Percentiles rank a stretch among this genome's conserved stretches.
Conservation (phyloP, 2,888 invertebrate species). For the Fabriciana adippe region DNA sequence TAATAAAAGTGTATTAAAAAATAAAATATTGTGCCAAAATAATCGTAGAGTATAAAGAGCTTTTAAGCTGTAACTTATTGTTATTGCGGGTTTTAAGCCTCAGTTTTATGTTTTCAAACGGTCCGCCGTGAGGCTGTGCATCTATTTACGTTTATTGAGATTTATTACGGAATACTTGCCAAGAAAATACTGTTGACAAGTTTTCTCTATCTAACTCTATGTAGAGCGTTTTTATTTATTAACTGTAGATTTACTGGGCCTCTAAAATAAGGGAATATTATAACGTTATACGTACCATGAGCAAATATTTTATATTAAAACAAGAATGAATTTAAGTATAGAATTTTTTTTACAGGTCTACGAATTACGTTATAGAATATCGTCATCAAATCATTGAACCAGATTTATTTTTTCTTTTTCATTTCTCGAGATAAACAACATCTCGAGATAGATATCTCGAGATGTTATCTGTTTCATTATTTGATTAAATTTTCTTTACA, state of each 20-base stretch:
- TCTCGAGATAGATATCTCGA: too few species aligned
- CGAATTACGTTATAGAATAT: too few species aligned
- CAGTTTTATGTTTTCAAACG: conserved; percentile 76
- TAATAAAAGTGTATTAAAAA: neutral
- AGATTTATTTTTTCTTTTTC: too few species aligned
- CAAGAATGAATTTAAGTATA: neutral
- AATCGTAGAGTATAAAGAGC: conserved; percentile 53
- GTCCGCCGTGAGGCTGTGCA: conserved; percentile 50
- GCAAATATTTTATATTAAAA: neutral
- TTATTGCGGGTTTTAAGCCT: conserved; percentile 79
- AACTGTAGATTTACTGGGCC: too few species aligned
- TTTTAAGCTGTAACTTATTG: conserved; percentile 81
- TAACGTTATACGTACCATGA: neutral
- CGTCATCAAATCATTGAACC: too few species aligned
- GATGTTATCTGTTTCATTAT: too few species aligned
- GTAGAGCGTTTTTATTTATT: too few species aligned
- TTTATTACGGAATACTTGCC: conserved; percentile 54
- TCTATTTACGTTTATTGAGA: conserved; percentile 68
- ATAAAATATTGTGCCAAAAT: neutral
- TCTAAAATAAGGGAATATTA: neutral
- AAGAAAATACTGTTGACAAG: conserved; percentile 45
- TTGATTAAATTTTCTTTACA: too few species aligned
- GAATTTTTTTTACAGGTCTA: too few species aligned
- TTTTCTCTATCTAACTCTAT: conserved; percentile 5
- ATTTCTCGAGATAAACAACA: too few species aligned